Conservation (phyloP, 1,140 invertebrate genomes). For the Drosophila pachea region DNA sequence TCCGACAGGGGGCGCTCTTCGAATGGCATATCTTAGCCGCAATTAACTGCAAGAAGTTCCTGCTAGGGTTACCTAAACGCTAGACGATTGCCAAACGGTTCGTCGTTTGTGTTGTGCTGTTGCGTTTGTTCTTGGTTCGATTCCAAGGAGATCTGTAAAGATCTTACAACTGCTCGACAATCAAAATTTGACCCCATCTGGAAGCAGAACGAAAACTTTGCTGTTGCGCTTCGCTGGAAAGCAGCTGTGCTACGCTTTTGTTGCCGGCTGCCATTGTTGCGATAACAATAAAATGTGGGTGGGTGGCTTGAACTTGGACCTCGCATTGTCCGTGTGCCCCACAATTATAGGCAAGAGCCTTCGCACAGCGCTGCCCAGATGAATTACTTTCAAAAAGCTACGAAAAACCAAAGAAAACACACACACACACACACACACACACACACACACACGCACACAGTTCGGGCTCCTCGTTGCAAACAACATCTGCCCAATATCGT, state of each 20-base stretch:
- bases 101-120: too few species aligned
- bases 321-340: slow-evolving; percentile 51
- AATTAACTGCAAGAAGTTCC: too few species aligned
- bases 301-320: slow-evolving; percentile 73
- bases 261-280: slow-evolving; percentile 60
- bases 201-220: not conserved
- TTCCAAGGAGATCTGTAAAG: not conserved
- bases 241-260: slow-evolving; percentile 61
- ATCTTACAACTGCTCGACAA: not conserved
- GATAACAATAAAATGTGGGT: slow-evolving; percentile 76
- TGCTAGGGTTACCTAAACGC: too few species aligned
- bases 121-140: not conserved
- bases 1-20: too few species aligned
- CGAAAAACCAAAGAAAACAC: not conserved
- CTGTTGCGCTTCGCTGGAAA: slow-evolving; percentile 18
- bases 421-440: not conserved
- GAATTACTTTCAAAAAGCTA: slow-evolving; percentile 73
- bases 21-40: not conserved
- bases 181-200: slow-evolving; percentile 5
- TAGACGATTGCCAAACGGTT: too few species aligned
- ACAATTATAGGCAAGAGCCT: slow-evolving; percentile 61
- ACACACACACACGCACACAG: not conserved
- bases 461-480: slow-evolving; percentile 36
- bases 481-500: slow-evolving; percentile 54
- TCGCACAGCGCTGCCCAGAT: slow-evolving; percentile 48